A percentile compares a stretch with the other conserved stretches of the same genome.
These are phyloP conservation scores for Aphodius sticticus DNA, from an alignment of 2,888 invertebrate genomes.

Conservation along the genomic window DNA sequence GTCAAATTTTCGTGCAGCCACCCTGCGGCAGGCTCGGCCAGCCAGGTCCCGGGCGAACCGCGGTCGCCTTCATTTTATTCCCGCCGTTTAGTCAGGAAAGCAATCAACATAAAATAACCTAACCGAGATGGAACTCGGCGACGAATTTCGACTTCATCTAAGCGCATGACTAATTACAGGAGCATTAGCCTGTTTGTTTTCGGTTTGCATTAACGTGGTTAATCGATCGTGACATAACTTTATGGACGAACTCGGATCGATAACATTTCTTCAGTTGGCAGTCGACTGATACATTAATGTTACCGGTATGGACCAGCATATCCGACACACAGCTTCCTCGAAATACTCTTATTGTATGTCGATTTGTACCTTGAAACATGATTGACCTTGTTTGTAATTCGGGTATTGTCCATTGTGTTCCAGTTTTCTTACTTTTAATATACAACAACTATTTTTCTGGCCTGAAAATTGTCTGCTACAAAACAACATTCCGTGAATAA, in stretches of 20 bases:
- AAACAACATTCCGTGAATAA: no score
- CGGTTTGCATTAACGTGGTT: conserved; percentile 4
- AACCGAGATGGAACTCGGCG: background rate
- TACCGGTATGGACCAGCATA: background rate
- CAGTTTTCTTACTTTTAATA: no score
- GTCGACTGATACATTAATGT: background rate
- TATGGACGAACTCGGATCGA: background rate
- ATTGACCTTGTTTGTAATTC: background rate
- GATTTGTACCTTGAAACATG: background rate
- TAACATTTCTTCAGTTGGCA: background rate
- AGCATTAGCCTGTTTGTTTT: background rate
- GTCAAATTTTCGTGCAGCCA: conserved; percentile 42
- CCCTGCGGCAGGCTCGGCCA: conserved; percentile 17
- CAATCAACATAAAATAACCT: conserved; percentile 22
- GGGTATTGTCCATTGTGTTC: background rate
- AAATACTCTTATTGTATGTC: background rate
- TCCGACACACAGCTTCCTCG: no score
- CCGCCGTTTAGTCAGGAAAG: conserved; percentile 16
- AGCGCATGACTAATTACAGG: conserved; percentile 4
- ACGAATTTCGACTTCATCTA: background rate
- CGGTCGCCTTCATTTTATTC: conserved; percentile 7
- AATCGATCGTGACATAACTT: conserved; percentile 4
- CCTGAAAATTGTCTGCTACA: no score
- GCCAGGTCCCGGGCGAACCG: background rate
- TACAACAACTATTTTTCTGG: no score